A percentile compares a stretch with the other conserved stretches of the same genome.
These are phyloP conservation scores for Aplochiton taeniatus DNA, from an alignment of 2,797 vertebrate genomes.

Conservation along the genomic window DNA sequence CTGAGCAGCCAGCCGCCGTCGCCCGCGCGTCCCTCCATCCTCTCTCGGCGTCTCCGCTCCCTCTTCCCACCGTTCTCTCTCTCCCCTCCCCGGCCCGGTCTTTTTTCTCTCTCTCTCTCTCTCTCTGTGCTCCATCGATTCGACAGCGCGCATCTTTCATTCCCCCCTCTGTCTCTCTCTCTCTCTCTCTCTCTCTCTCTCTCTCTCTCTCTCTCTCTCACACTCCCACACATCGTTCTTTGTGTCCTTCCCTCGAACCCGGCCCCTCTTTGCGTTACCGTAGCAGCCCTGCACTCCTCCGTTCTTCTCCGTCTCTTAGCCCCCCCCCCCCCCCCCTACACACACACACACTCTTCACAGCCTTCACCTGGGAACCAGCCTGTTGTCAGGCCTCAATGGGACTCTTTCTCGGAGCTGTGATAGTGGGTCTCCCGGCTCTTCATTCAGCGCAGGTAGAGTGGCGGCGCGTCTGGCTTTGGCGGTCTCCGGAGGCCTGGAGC, in stretches of 20 bases:
- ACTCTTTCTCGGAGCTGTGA: constrained; percentile 18
- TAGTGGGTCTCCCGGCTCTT: constrained; percentile 31
- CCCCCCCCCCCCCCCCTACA: neutral
- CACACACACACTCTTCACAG: too few species aligned
- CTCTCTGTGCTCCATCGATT: too few species aligned
- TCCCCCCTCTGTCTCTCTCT: constrained; percentile 14
- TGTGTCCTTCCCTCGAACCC: constrained; percentile 46
- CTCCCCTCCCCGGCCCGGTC: too few species aligned
- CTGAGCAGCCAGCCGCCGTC: too few species aligned
- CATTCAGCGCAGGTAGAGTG: constrained; percentile 43
- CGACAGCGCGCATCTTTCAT: constrained; percentile 19
- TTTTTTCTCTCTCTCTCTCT: too few species aligned
- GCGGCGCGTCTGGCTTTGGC: too few species aligned
- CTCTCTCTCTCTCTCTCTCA: constrained; percentile 22
- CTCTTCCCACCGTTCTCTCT: too few species aligned
- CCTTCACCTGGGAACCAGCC: constrained; percentile 3
- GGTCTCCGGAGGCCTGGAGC: too few species aligned
- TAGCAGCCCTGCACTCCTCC: constrained; percentile 34
- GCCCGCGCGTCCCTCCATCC: too few species aligned
- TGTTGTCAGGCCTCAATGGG: constrained; percentile 64
- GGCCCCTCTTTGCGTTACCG: too few species aligned
- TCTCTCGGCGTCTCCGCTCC: too few species aligned
- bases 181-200: constrained; percentile 18
- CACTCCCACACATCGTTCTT: neutral
- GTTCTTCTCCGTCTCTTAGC: constrained; percentile 33